Base-by-base conservation (phyloP, 1,140 invertebrate genomes). In the Centruroides sculpturatus region DNA sequence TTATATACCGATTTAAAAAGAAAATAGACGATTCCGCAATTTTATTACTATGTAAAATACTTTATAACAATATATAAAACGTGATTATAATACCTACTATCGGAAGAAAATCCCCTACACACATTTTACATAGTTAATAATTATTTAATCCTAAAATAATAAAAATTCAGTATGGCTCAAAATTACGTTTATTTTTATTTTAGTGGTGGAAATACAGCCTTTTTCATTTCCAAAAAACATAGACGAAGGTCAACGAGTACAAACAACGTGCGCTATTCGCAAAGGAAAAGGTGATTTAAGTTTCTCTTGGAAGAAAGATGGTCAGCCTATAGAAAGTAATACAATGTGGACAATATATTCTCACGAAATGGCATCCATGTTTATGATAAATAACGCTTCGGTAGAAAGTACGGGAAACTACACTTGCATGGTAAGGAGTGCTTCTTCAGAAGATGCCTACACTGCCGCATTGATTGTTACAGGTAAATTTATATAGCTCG, bases 371-470 rank as follows among this genome's bases (percentile, higher is more conserved):
- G 58, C 60, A 48, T 49, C 71, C 56, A 61, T 73, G 70, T 12
- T 69, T 58, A 51, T 75, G 72, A 67, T 71, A 70, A 62, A 74
- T 72, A 9, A 76, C 73, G 62, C 60, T 34, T 55, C 57, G 35
- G 47, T 52, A 6, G 47, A 66, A 49, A 71, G 74, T 48, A 70
- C 71, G 41, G 82, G 83, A 64, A 81, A 82, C 71, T 84, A 84
- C 73, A 81, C 80, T 49, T 85, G 83, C 71, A 77, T 76, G 63
- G 80, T 82, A 4, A 64, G 63, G 49, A 81, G 79, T 68, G 56
- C 63, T 34, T 76, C 73, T 48, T 77, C 75, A 23, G 35, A 62
- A 51, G 65, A 64, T 49, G 51, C 6, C 10, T 62, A 57, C 35
- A 56, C 64, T 35, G 66, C 67, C 3, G 47, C 59, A 34, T 52